Percentiles rank a stretch among this genome's conserved stretches.
phyloP scores from a whole-genome alignment of 2,113 vertebrate species.

The Lynx canadensis region DNA sequence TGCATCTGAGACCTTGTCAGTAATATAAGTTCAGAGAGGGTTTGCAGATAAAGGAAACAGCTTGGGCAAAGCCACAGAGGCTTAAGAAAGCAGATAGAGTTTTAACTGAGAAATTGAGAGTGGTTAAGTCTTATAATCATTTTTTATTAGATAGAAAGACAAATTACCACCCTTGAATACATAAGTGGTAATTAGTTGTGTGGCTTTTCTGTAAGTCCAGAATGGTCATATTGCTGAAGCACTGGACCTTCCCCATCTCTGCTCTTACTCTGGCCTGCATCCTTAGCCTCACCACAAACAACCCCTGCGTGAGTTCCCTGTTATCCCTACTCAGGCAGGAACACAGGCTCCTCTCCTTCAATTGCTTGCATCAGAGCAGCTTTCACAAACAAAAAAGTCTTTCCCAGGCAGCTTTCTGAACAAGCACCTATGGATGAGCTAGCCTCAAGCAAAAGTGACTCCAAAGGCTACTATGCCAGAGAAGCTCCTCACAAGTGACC shows the following conservation, averaged over 20 bases:
- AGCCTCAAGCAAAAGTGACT: background rate
- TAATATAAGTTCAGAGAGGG: background rate
- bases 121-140: background rate
- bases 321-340: background rate
- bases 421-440: background rate
- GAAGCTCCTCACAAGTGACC: background rate
- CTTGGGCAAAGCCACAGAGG: background rate
- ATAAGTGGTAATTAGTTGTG: background rate
- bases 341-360: background rate
- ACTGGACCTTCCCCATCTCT: background rate
- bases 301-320: background rate
- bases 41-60: background rate
- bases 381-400: constrained; percentile 15
- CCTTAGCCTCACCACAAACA: background rate
- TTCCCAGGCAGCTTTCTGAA: background rate
- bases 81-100: background rate
- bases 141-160: background rate
- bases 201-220: background rate
- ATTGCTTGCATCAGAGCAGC: background rate
- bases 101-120: background rate
- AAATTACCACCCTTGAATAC: background rate
- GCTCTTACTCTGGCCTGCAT: background rate
- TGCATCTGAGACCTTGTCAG: background rate
- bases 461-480: background rate
- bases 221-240: background rate